phyloP scores from a whole-genome alignment of 92 coral and sea anemone genomes.

The Bergia puertoricense region DNA sequence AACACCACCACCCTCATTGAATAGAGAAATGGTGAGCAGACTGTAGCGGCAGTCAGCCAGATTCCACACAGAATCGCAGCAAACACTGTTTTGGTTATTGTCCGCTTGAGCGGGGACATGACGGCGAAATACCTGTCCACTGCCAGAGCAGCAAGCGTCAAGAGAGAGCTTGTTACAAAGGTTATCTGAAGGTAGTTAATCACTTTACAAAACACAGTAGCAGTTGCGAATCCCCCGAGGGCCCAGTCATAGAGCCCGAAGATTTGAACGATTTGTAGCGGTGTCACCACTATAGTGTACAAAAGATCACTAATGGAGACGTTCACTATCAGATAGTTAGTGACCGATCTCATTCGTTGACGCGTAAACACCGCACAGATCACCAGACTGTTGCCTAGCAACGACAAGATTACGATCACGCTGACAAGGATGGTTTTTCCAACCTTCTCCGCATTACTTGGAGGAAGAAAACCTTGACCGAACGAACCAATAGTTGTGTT shows the following conservation, averaged over 20 bases:
- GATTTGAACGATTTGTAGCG: constrained; percentile 61
- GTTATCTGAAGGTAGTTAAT: constrained; percentile 69
- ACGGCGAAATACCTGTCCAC: constrained; percentile 92
- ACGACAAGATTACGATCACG: constrained; percentile 54
- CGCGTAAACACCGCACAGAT: constrained; percentile 64
- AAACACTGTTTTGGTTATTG: constrained; percentile 73
- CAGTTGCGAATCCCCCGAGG: constrained; percentile 40
- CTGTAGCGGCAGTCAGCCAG: constrained; percentile 74
- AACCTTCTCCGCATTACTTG: not conserved
- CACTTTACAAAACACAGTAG: constrained; percentile 76
- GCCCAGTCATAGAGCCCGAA: constrained; percentile 60
- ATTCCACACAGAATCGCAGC: constrained; percentile 51
- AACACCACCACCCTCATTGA: constrained; percentile 45
- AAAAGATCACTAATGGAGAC: constrained; percentile 77
- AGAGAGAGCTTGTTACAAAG: constrained; percentile 79
- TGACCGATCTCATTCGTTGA: constrained; percentile 69
- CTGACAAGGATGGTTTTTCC: not conserved
- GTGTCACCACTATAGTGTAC: constrained; percentile 66
- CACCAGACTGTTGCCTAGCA: constrained; percentile 72
- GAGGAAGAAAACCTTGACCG: not conserved
- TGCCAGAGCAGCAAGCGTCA: constrained; percentile 86
- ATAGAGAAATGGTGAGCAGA: constrained; percentile 78
- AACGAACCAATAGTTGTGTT: not conserved
- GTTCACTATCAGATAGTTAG: constrained; percentile 79
- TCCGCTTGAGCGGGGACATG: constrained; percentile 71